Conservation (phyloP, 2,797 vertebrate genomes). For the Dicrostonyx torquatus region DNA sequence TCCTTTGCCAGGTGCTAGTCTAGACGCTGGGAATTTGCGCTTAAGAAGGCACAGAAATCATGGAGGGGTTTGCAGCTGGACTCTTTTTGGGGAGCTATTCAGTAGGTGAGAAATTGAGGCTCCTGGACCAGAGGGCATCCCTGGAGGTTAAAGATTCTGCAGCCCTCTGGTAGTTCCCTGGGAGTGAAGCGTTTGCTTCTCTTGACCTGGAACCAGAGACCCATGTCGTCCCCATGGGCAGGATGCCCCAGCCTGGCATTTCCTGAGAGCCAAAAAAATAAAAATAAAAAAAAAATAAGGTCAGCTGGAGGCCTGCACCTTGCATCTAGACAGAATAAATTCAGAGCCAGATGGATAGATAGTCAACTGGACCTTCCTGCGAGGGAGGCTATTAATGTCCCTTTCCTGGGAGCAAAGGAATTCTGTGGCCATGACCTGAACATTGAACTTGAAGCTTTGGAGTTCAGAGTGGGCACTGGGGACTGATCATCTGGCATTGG, state of each 20-base stretch:
- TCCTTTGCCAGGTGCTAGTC: too few species aligned
- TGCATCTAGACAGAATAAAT: not conserved
- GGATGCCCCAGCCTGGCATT: not conserved
- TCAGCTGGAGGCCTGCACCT: too few species aligned
- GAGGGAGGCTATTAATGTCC: not conserved
- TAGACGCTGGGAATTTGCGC: not conserved
- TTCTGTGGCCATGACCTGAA: not conserved
- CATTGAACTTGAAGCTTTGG: not conserved
- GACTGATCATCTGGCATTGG: not conserved
- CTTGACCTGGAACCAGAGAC: not conserved
- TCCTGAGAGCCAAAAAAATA: not conserved
- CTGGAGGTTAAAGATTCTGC: rapidly evolving
- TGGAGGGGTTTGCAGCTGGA: not conserved
- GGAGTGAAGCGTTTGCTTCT: not conserved
- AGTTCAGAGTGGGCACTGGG: not conserved
- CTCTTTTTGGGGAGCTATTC: not conserved
- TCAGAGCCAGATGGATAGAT: not conserved
- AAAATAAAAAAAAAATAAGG: not conserved
- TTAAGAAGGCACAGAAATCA: not conserved
- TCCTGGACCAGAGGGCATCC: not conserved
- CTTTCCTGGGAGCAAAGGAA: too few species aligned
- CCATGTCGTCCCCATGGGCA: not conserved
- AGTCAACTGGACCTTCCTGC: not conserved
- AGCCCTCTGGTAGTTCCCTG: not conserved
- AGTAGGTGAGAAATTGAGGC: not conserved